Percentiles rank a stretch among this genome's conserved stretches.
These are phyloP conservation scores for Suricata suricatta DNA, from an alignment of 2,113 vertebrate species.

Conservation along the genomic window DNA sequence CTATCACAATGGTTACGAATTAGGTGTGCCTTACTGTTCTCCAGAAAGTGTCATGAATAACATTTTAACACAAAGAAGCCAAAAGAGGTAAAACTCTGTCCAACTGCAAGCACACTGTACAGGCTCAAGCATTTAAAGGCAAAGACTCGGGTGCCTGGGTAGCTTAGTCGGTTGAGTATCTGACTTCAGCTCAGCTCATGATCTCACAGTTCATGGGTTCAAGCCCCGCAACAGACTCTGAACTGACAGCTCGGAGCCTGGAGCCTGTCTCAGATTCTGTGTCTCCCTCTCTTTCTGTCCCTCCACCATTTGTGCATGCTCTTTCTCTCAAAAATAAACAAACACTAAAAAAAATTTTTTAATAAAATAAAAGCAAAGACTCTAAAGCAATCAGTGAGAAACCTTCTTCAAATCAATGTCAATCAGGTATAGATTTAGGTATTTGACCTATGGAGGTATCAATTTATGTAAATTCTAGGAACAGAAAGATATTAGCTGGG, in stretches of 20 bases:
- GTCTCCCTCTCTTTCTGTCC: no score
- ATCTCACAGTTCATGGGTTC: no score
- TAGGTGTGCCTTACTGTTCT: background rate
- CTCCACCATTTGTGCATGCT: accelerated
- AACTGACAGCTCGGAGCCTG: no score
- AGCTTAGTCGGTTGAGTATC: no score
- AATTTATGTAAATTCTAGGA: constrained; percentile 65
- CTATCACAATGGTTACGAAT: background rate
- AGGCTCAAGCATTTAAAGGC: background rate
- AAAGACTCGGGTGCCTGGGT: background rate
- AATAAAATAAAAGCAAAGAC: background rate
- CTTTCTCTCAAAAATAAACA: no score
- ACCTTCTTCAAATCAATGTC: background rate
- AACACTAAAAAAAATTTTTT: no score
- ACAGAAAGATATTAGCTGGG: constrained; percentile 29
- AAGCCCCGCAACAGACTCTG: no score
- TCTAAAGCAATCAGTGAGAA: background rate
- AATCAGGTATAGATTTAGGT: background rate
- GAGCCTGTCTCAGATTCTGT: no score
- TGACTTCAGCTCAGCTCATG: no score
- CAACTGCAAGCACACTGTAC: background rate
- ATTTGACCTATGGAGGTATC: constrained; percentile 58
- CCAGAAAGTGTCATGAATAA: background rate
- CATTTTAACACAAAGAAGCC: background rate
- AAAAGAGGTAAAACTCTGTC: background rate